Evolutionary conservation across 2,797 vertebrate genomes (phyloP), one percentile per base, ranked within the genome.

Genomic region (Synaphobranchus kaupii): DNA sequence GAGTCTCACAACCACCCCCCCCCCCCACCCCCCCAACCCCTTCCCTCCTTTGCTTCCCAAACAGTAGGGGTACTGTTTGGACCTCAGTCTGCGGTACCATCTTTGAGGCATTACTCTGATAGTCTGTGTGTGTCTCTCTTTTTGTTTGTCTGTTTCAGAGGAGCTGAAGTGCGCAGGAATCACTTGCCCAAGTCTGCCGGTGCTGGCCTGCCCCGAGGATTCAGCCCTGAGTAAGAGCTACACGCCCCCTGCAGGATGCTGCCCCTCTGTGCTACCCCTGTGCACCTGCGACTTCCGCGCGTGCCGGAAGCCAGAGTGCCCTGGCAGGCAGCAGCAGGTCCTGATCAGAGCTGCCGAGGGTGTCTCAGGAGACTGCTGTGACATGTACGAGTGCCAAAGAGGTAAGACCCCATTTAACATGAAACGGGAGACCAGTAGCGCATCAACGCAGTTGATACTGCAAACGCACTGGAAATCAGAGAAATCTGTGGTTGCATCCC

Each of bases 321-420:
- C 93, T 0, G 89, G 90, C 0, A 94, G 94, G 63, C 94, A 94
- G 88, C 93, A 92, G 10, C 87, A 90, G 0, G 89, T 93, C 48
- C 84, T 88, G 3, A 80, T 95, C 80, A 91, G 88, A 54, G 92
- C 95, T 89, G 96, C 94, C 87, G 93, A 90, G 9, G 96, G 96
- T 13, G 91, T 88, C 71, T 95, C 96, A 0, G 96, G 96, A 89
- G 93, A 96, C 93, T 97, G 96, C 92, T 97, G 96, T 71, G 92
- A 95, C n/a, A 85, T 92, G 60, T 95, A 93, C 28, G 94, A 95
- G 88, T 97, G 96, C 91, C 95, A 95, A 89, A 95, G 93, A 96
- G 96, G 96, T 97, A 94, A 87, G n/a, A 7, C 25, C 28, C 44
- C 9, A 10, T n/a, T 66, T 28, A 44, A 31, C 34, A 31, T 17